Conservation (phyloP, 2,888 invertebrate species). For the Elegia similella region DNA sequence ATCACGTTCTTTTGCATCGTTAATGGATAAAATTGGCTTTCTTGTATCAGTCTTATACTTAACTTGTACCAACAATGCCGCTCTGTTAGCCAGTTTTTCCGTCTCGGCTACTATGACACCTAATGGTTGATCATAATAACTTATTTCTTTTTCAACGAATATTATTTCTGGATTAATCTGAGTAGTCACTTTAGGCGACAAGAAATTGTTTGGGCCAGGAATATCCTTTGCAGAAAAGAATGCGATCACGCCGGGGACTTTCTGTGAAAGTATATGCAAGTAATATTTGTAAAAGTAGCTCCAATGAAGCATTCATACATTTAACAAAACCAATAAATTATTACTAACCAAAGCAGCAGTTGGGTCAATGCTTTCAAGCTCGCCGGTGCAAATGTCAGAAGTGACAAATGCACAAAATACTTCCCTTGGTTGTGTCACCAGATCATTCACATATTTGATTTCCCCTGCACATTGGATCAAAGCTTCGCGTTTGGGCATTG, state of each 20-base stretch:
- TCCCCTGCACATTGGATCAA: conserved; percentile 84
- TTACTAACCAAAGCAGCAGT: conserved; percentile 82
- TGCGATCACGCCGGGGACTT: conserved; percentile 83
- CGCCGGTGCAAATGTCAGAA: conserved; percentile 76
- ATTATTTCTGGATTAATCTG: conserved; percentile 61
- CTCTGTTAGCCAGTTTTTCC: conserved; percentile 78
- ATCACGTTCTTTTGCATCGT: conserved; percentile 48
- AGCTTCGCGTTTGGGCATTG: conserved; percentile 84
- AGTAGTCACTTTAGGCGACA: conserved; percentile 42
- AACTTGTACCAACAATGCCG: conserved; percentile 81
- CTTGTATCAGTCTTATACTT: conserved; percentile 69
- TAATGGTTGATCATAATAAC: conserved; percentile 85
- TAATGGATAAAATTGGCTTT: conserved; percentile 51
- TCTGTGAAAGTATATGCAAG: conserved; percentile 60
- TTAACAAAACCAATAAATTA: too few relatives aligned
- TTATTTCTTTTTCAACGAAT: conserved; percentile 75
- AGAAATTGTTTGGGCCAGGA: conserved; percentile 84
- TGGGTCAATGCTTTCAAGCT: conserved; percentile 82
- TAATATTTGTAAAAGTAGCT: too few relatives aligned
- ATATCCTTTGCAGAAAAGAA: conserved; percentile 85
- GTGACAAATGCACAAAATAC: conserved; percentile 85
- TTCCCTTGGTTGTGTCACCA: conserved; percentile 81
- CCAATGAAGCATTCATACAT: too few relatives aligned
- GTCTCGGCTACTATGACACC: conserved; percentile 85
- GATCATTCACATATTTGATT: conserved; percentile 84